phyloP scores from a whole-genome alignment of 2,888 invertebrate species.

The Calephelis perditalis region DNA sequence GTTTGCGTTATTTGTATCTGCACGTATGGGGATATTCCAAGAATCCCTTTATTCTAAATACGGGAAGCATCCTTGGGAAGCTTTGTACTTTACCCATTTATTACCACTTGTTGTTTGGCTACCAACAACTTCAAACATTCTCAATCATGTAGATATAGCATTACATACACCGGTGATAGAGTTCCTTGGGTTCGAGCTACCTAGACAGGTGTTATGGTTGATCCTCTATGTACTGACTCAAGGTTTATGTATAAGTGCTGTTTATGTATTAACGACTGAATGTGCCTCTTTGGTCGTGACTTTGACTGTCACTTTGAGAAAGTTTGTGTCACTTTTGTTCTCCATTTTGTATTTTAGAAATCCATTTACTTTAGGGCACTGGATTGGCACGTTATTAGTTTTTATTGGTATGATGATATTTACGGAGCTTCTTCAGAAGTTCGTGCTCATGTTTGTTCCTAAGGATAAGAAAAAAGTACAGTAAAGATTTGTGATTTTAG shows the following conservation, averaged over 20 bases:
- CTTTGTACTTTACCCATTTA: constrained; percentile 92
- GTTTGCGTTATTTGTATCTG: constrained; percentile 93
- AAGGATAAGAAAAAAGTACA: constrained; percentile 51
- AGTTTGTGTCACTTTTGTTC: constrained; percentile 96
- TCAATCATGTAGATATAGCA: constrained; percentile 85
- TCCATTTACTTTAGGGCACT: constrained; percentile 94
- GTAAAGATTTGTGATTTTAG: constrained; percentile 27
- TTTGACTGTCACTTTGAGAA: constrained; percentile 95
- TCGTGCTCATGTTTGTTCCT: constrained; percentile 51
- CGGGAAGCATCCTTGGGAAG: constrained; percentile 95
- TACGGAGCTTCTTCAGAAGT: constrained; percentile 84
- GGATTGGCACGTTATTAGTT: constrained; percentile 93
- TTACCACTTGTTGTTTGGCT: constrained; percentile 94
- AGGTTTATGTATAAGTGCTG: constrained; percentile 95
- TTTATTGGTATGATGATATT: constrained; percentile 96
- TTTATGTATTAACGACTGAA: constrained; percentile 95
- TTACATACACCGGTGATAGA: constrained; percentile 81
- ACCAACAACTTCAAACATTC: constrained; percentile 86
- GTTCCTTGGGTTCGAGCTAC: constrained; percentile 79
- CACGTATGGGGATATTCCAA: constrained; percentile 97
- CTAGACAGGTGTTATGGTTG: constrained; percentile 87
- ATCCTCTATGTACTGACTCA: constrained; percentile 92
- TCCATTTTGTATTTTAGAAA: constrained; percentile 97
- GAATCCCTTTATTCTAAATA: constrained; percentile 89
- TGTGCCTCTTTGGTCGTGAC: constrained; percentile 97